phyloP scores from a whole-genome alignment of 2,888 invertebrate genomes.

The Pediacus dermestoides region DNA sequence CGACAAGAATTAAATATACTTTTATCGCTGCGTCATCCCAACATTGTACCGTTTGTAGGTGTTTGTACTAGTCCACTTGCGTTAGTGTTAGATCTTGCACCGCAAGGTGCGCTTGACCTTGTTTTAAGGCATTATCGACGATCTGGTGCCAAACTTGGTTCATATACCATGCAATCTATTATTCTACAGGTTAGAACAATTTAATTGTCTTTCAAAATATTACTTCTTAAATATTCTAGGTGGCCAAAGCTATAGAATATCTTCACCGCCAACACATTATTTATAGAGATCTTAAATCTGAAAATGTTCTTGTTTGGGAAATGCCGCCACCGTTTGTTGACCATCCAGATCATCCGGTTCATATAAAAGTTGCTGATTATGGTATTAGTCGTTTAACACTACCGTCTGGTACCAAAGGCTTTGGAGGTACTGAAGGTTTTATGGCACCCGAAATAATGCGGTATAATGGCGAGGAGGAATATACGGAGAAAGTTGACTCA shows the following conservation, averaged over 20 bases:
- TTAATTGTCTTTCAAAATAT: constrained; percentile 3
- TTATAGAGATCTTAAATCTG: constrained; percentile 90
- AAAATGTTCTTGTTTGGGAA: constrained; percentile 98
- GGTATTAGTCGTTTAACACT: constrained; percentile 87
- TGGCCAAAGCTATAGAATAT: constrained; percentile 92
- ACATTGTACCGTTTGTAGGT: constrained; percentile 90
- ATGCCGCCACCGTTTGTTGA: constrained; percentile 78
- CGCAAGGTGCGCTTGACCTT: constrained; percentile 84
- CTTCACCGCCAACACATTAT: constrained; percentile 90
- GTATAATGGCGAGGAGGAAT: constrained; percentile 97
- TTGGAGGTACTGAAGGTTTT: constrained; percentile 98
- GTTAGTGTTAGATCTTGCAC: constrained; percentile 85
- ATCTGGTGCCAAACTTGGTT: constrained; percentile 77
- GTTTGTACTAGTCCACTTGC: constrained; percentile 87
- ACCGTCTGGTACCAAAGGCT: constrained; percentile 92
- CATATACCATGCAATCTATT: constrained; percentile 77
- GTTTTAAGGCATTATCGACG: constrained; percentile 81
- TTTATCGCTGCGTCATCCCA: constrained; percentile 77
- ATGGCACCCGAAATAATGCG: constrained; percentile 99
- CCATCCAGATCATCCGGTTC: constrained; percentile 66
- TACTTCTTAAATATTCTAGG: constrained; percentile 59
- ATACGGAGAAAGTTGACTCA: constrained; percentile 98
- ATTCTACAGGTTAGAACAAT: constrained; percentile 66
- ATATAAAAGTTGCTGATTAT: constrained; percentile 95
- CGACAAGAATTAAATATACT: constrained; percentile 91